A percentile compares a stretch with the other conserved stretches of the same genome.
Conservation (phyloP, 2,797 vertebrate species). For the Diplodus sargus region DNA sequence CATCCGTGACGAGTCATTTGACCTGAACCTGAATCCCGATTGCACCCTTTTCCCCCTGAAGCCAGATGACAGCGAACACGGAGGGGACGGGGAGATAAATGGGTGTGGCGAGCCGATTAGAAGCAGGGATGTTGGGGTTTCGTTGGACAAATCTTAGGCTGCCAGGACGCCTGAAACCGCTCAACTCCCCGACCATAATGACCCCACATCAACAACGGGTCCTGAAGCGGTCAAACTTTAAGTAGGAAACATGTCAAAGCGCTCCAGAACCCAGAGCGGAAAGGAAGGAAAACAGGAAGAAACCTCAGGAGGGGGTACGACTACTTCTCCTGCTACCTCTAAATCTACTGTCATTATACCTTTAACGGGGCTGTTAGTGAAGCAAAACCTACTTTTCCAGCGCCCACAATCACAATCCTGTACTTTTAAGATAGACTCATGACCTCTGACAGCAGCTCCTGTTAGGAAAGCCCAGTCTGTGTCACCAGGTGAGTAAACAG, state of each 20-base stretch:
- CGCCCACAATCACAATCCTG: no score
- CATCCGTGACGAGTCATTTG: no score
- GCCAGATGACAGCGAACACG: no score
- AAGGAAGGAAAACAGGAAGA: not conserved
- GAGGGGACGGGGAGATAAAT: no score
- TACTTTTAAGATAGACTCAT: conserved; percentile 13
- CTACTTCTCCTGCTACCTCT: not conserved
- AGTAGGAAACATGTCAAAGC: not conserved
- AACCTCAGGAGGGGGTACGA: not conserved
- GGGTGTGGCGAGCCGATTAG: not conserved
- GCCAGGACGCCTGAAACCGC: no score
- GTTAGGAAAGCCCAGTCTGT: conserved; percentile 27
- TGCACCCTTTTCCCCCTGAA: no score
- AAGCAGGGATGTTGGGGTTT: not conserved
- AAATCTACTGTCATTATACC: not conserved
- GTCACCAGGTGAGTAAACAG: conserved; percentile 25
- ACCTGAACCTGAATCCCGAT: no score
- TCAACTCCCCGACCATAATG: not conserved
- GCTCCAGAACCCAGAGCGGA: not conserved
- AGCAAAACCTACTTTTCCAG: not conserved
- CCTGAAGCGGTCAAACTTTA: not conserved
- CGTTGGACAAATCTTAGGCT: not conserved
- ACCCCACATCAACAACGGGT: no score
- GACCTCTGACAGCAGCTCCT: not conserved
- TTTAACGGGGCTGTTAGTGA: not conserved